Evolutionary conservation across 2,888 invertebrate species (phyloP), one percentile per base, ranked within the genome.

Genomic region (Atethmia centrago): DNA sequence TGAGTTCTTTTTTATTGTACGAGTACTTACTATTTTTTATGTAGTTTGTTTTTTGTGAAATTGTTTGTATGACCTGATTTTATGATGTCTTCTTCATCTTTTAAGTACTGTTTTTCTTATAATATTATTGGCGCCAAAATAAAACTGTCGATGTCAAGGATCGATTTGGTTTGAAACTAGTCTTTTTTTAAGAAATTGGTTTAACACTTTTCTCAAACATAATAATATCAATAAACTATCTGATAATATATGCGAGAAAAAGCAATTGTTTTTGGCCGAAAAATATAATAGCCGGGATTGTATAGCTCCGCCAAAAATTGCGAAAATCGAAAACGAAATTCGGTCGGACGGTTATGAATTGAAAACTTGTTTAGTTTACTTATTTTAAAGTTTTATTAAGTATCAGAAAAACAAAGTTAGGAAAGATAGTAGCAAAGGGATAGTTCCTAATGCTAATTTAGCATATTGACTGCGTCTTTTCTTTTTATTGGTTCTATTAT

Each of bases 1-100:
- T 75, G 70, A 78, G 62, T 51, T 2, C 0, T 19, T 51, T 63
- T 47, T 55, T 67, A 56, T 25, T 51, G 45, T 49, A 59, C 31
- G n/a, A 47, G 12, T 58, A n/a, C n/a, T n/a, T n/a, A n/a, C n/a
- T n/a, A n/a, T 59, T 47, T 58, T 68, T 40, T 2, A 10, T 16
- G 36, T 21, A 4, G 7, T 49, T 55, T 73, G 9, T 55, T 55
- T 73, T 14, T 55, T 55, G 28, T 21, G 14, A 31, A 2, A 21
- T 53, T 16, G 40, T 61, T 67, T 31, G 28, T 36, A 28, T 61
- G 21, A 12, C 8, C n/a, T 28, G 8, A 31, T 14, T 31, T n/a
- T 40, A 3, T 21, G 10, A n/a, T 16, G 25, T 31, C 0, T 31
- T 65, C 3, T 49, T 31, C 1, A 8, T 61, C n/a, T 0, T 55